phyloP scores from a whole-genome alignment of 2,797 vertebrate genomes.

The Enteromius argenteus region DNA sequence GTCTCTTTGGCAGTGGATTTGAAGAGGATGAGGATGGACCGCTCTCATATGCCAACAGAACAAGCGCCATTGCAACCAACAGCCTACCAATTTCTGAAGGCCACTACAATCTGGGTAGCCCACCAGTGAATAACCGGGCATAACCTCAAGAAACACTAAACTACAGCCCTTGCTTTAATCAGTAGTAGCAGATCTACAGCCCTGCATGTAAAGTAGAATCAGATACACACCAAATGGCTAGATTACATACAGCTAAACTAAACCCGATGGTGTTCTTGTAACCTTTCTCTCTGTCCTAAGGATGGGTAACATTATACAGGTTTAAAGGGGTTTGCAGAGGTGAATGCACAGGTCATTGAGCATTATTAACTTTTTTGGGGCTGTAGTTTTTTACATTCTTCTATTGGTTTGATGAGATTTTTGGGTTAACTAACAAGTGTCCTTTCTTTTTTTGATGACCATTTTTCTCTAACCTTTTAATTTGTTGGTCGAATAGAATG shows the following conservation, averaged over 20 bases:
- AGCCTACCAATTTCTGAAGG: constrained; percentile 66
- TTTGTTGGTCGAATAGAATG: neutral
- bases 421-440: neutral
- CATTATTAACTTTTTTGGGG: neutral
- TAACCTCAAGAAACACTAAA: constrained; percentile 32
- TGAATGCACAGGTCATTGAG: constrained; percentile 17
- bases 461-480: neutral
- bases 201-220: constrained; percentile 37
- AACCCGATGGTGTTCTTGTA: neutral
- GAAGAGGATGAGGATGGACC: constrained; percentile 78
- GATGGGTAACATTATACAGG: constrained; percentile 29
- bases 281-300: neutral
- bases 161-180: constrained; percentile 20
- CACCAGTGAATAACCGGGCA: neutral
- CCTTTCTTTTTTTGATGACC: neutral
- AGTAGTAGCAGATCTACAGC: constrained; percentile 15
- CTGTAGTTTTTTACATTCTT: neutral
- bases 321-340: neutral
- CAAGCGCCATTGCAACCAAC: constrained; percentile 66
- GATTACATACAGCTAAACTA: constrained; percentile 31
- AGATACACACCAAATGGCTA: constrained; percentile 34
- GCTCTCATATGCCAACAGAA: constrained; percentile 67
- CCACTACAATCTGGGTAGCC: constrained; percentile 73
- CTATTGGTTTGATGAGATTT: neutral
- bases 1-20: constrained; percentile 82